Conservation (phyloP, 2,113 vertebrate genomes). For the Podilymbus podiceps region DNA sequence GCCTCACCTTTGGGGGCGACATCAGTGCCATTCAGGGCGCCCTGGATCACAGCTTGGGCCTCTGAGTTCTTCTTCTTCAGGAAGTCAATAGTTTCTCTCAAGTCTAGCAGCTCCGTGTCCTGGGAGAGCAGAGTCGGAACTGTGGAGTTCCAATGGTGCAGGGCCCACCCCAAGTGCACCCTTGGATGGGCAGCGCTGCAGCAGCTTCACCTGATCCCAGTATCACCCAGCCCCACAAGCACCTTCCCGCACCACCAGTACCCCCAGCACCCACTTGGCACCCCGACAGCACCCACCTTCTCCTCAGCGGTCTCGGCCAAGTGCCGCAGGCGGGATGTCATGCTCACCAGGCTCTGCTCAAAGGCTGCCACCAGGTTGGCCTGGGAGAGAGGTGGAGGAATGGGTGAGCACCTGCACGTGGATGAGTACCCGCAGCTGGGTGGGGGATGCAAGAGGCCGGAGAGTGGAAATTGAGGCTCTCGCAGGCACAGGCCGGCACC, state of each 20-base stretch:
- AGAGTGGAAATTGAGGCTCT: neutral
- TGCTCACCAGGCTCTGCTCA: constrained; percentile 91
- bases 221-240: fast-evolving
- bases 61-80: constrained; percentile 90
- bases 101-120: constrained; percentile 87
- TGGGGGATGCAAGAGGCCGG: neutral
- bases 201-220: neutral
- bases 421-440: neutral
- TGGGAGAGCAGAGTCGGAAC: constrained; percentile 11
- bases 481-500: neutral
- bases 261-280: neutral
- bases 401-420: neutral
- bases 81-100: constrained; percentile 90
- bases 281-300: constrained; percentile 76
- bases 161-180: neutral
- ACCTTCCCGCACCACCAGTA: neutral
- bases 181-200: neutral
- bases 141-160: fast-evolving
- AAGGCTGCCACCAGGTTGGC: constrained; percentile 95
- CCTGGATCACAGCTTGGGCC: constrained; percentile 93
- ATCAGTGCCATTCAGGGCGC: constrained; percentile 85
- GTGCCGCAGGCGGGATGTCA: constrained; percentile 90
- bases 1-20: constrained; percentile 82
- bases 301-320: constrained; percentile 89
- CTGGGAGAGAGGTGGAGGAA: constrained; percentile 62